These are phyloP conservation scores for Phymastichus coffea DNA, from an alignment of 1,140 invertebrate genomes.

Conservation along the genomic window DNA sequence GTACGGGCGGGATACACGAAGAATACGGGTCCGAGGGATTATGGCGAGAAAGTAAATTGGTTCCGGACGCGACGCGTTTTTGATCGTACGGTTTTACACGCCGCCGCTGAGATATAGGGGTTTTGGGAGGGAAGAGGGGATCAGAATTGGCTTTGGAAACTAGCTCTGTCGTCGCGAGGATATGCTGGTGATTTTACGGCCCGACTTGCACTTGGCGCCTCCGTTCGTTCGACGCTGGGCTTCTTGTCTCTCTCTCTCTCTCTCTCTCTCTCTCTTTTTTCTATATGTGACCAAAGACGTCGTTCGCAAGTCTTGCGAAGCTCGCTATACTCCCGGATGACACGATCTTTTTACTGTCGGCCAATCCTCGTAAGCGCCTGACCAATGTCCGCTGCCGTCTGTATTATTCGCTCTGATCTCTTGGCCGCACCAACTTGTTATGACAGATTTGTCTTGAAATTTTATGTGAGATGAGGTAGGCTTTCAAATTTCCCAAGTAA, in stretches of 20 bases:
- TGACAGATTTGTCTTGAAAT: too few relatives aligned
- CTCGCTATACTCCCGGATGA: too few relatives aligned
- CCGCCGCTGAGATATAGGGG: slow-evolving; percentile 10
- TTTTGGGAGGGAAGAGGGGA: not conserved
- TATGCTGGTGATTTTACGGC: slow-evolving; percentile 18
- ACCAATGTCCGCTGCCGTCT: too few relatives aligned
- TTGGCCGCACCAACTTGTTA: too few relatives aligned
- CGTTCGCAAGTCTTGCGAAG: too few relatives aligned
- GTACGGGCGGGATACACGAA: not conserved
- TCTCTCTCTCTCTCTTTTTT: slow-evolving; percentile 1
- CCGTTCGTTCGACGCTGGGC: slow-evolving; percentile 21
- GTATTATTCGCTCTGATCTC: too few relatives aligned
- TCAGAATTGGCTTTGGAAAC: slow-evolving; percentile 17
- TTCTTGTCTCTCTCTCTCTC: not conserved
- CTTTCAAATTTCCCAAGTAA: too few relatives aligned
- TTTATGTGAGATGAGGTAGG: too few relatives aligned
- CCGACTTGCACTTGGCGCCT: not conserved
- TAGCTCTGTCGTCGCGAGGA: not conserved
- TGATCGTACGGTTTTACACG: slow-evolving; percentile 24
- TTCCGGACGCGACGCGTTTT: slow-evolving; percentile 22
- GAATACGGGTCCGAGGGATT: slow-evolving; percentile 13
- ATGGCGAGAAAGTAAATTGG: slow-evolving; percentile 28
- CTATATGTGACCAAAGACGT: not conserved
- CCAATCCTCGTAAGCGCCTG: not conserved
- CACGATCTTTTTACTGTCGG: slow-evolving; percentile 1